Evolutionary conservation across 1,140 invertebrate genomes (phyloP), one percentile per base, ranked within the genome.

Genomic region (Brachionus calyciflorus): DNA sequence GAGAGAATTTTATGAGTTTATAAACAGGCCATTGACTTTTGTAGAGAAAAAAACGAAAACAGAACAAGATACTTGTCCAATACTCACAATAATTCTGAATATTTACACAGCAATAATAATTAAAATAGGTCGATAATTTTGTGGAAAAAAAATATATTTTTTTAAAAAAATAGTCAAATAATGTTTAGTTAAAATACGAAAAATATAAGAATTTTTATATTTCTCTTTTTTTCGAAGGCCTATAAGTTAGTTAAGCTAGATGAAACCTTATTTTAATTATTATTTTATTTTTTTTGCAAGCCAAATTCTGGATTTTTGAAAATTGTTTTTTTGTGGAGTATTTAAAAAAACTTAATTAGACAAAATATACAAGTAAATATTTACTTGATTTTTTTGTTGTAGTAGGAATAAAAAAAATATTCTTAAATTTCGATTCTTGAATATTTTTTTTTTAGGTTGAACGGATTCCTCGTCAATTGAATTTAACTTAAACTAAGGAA

Each of bases 221-320:
- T 60, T 60, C 14, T 60, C 30, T 28, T 40, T 63, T 37, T 65
- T 21, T 65, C 30, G 60, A 65, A 65, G 40, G 40, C 33, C 37
- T 41, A 65, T 12, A 65, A 65, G 60, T 65, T 65, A 24, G 44
- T n/a, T 19, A 65, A 65, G 60, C 60, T 37, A 65, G 44, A 65
- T 65, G 60, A 65, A 65, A 41, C 60, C 60, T 41, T 65, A 65
- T 19, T 65, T 65, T 65, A 65, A 65, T 65, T 65, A 65, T 65
- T 44, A 44, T 65, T 44, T 60, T 60, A 17, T 60, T 60, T 60
- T 60, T 60, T 37, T 37, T 10, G 55, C 30, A 33, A 60, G 55
- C 55, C 55, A 40, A 37, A 60, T 60, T 60, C 55, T 60, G 30
- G 14, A 37, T 28, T 60, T 9, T 60, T 37, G n/a, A n/a, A n/a